Evolutionary conservation across 2,888 invertebrate genomes (phyloP), one percentile per base, ranked within the genome.

Genomic region (Apamea crenata): DNA sequence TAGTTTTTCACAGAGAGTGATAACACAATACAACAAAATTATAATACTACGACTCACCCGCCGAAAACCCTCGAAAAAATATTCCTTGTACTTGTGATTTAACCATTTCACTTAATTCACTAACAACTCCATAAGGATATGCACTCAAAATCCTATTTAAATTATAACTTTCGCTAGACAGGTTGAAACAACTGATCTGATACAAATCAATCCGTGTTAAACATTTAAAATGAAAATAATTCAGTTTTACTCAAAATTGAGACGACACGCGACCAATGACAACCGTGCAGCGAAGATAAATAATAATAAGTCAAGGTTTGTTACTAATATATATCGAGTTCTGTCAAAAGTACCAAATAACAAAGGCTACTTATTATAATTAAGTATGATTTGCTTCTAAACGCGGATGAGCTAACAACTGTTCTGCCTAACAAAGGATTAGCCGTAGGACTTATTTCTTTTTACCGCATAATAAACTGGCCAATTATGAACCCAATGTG

Each of bases 371-470:
- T 66, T 81, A 82, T n/a, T 16, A 65, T 81, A 65, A 75, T 63
- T 32, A 65, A 10, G n/a, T 82, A 44, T 81, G 16, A 70, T 82
- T 80, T 50, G 16, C n/a, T 6, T 77, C 21, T 59, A 77, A 82
- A 70, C n/a, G 50, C 8, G 59, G 69, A 82, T 66, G 77, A 70
- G 25, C 21, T 68, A 74, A 81, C 67, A 44, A 68, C 75, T 59
- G 82, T n/a, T 82, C 50, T 50, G 32, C 8, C 6, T 40, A 81
- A 77, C 77, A 80, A 81, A 75, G n/a, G n/a, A 75, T 74, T 61
- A 40, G 36, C 29, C 21, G 61, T 29, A 29, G 18, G 16, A 21
- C 53, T 59, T 66, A 47, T 47, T 81, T 32, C 1, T 77, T 56
- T 69, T 66, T 66, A n/a, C 7, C 47, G 1, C 3, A 29, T 76